These are phyloP conservation scores for Augiades crinisus DNA, from an alignment of 2,888 invertebrate species.

Conservation along the genomic window DNA sequence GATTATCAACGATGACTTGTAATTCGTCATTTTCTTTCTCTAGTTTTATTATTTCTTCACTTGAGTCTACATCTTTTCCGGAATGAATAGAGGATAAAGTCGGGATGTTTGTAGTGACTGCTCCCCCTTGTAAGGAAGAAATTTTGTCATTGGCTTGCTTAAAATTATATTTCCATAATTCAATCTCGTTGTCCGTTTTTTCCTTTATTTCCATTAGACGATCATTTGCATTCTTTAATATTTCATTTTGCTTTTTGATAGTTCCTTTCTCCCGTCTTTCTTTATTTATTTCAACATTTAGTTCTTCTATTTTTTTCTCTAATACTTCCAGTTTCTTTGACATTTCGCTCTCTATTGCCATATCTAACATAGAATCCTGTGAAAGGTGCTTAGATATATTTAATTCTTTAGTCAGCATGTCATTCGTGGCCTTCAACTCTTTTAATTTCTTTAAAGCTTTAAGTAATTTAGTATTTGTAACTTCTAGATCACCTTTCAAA, in stretches of 20 bases:
- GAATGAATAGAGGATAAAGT: neutral
- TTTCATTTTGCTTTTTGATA: conserved; percentile 86
- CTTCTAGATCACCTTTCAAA: conserved; percentile 82
- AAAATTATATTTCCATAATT: conserved; percentile 86
- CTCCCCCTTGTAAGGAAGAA: conserved; percentile 61
- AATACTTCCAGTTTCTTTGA: conserved; percentile 84
- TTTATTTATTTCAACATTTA: conserved; percentile 80
- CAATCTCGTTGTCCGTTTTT: conserved; percentile 88
- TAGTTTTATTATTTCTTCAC: conserved; percentile 59
- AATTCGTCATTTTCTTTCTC: conserved; percentile 75
- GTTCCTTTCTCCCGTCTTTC: conserved; percentile 85
- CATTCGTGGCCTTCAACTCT: conserved; percentile 87
- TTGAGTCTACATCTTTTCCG: conserved; percentile 35
- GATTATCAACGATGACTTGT: conserved; percentile 55
- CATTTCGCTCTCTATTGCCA: conserved; percentile 91
- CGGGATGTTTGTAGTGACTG: conserved; percentile 33
- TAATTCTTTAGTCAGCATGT: conserved; percentile 79
- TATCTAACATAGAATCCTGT: conserved; percentile 84
- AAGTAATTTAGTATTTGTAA: conserved; percentile 85
- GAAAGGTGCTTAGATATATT: conserved; percentile 75
- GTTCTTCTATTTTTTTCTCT: conserved; percentile 84
- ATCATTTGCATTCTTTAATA: conserved; percentile 88
- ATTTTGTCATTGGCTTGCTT: conserved; percentile 86
- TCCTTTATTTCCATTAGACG: conserved; percentile 90
- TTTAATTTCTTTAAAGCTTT: conserved; percentile 93